phyloP scores from a whole-genome alignment of 2,113 vertebrate species.

The Pelecanoides urinatrix region DNA sequence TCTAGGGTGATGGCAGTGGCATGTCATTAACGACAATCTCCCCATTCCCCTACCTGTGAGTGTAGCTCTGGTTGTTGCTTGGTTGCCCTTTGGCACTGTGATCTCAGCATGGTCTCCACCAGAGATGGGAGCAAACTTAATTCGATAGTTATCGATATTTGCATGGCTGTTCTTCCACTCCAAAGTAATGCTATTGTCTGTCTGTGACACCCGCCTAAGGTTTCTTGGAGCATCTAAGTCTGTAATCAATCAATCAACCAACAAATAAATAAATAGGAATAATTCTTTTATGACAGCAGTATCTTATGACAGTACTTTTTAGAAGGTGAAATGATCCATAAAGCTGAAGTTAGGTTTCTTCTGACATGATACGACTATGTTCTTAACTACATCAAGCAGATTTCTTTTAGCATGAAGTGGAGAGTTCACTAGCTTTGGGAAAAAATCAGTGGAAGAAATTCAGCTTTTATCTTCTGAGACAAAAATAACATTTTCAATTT shows the following conservation, averaged over 20 bases:
- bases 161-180: conserved; percentile 93
- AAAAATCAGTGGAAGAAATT: background rate
- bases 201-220: conserved; percentile 83
- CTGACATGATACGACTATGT: background rate
- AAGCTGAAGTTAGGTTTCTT: background rate
- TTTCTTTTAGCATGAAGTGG: background rate
- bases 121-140: conserved; percentile 94
- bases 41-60: conserved; percentile 78
- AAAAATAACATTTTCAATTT: background rate
- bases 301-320: background rate
- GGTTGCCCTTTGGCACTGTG: conserved; percentile 79
- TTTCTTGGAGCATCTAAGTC: conserved; percentile 91
- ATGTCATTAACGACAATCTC: background rate
- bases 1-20: background rate
- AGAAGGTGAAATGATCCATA: background rate
- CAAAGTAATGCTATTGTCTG: conserved; percentile 90
- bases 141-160: conserved; percentile 82
- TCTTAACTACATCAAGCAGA: background rate
- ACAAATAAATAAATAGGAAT: background rate
- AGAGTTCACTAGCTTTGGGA: background rate
- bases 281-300: background rate
- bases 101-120: conserved; percentile 90
- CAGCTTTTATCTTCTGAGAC: background rate
- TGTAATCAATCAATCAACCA: conserved; percentile 32
- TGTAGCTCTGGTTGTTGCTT: conserved; percentile 83